These are phyloP conservation scores for Leucopternis melanops DNA, from an alignment of 2,113 vertebrate genomes.

Conservation along the genomic window DNA sequence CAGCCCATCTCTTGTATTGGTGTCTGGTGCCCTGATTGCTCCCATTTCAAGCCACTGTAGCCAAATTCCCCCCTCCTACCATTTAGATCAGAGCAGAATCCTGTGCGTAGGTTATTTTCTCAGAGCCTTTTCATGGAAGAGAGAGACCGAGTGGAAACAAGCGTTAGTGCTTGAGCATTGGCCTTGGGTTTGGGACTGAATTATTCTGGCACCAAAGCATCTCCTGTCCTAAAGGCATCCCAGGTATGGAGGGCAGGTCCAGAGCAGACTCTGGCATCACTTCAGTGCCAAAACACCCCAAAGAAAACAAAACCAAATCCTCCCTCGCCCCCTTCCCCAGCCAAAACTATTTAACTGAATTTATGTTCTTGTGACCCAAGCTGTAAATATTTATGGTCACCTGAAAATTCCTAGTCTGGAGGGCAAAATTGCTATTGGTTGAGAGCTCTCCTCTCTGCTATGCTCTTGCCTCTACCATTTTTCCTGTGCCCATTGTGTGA, in stretches of 20 bases:
- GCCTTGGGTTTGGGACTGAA: not conserved
- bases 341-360: not conserved
- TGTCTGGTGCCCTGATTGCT: not conserved
- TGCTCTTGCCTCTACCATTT: not conserved
- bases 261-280: not conserved
- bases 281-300: not conserved
- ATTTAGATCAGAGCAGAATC: not conserved
- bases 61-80: not conserved
- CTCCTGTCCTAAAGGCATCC: not conserved
- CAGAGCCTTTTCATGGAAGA: not conserved
- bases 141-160: rapidly evolving
- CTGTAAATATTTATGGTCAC: not conserved
- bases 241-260: not conserved
- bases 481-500: rapidly evolving
- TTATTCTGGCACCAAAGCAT: not conserved
- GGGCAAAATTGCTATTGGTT: not conserved
- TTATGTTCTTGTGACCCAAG: not conserved
- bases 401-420: not conserved
- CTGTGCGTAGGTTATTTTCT: not conserved
- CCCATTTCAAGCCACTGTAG: not conserved
- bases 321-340: not conserved
- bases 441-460: not conserved
- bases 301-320: not conserved
- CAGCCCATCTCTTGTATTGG: not conserved
- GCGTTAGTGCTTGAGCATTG: not conserved